Conservation (phyloP, 2,888 invertebrate genomes). For the Tenthredo notha region DNA sequence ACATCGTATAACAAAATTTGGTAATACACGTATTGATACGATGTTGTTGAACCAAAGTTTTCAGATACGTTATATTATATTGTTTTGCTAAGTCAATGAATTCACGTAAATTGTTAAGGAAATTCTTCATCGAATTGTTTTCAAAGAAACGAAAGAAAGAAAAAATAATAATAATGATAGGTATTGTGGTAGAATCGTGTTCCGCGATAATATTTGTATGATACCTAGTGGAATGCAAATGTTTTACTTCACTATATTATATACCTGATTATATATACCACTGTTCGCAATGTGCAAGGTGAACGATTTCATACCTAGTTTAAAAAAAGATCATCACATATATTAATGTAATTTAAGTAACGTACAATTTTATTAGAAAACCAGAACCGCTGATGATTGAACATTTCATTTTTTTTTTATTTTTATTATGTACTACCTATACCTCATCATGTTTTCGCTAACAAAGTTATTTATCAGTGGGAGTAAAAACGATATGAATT, state of each 20-base stretch:
- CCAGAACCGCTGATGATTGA: background rate
- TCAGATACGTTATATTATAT: too few species aligned
- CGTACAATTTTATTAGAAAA: background rate
- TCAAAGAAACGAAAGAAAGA: background rate
- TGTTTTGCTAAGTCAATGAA: too few species aligned
- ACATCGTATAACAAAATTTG: too few species aligned
- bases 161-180: too few species aligned
- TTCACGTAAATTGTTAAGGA: too few species aligned
- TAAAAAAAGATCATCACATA: background rate
- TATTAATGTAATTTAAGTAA: background rate
- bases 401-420: background rate
- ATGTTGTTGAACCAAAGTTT: too few species aligned
- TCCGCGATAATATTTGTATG: background rate
- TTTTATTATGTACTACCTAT: background rate
- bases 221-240: conserved; percentile 17
- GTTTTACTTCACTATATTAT: background rate
- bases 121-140: conserved; percentile 24
- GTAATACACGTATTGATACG: too few species aligned
- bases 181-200: background rate
- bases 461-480: background rate
- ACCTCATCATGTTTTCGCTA: background rate
- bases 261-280: background rate
- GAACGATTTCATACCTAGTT: background rate
- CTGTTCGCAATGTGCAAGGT: conserved; percentile 10
- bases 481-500: background rate